phyloP scores from a whole-genome alignment of 2,797 vertebrate species.

The Tadarida brasiliensis region DNA sequence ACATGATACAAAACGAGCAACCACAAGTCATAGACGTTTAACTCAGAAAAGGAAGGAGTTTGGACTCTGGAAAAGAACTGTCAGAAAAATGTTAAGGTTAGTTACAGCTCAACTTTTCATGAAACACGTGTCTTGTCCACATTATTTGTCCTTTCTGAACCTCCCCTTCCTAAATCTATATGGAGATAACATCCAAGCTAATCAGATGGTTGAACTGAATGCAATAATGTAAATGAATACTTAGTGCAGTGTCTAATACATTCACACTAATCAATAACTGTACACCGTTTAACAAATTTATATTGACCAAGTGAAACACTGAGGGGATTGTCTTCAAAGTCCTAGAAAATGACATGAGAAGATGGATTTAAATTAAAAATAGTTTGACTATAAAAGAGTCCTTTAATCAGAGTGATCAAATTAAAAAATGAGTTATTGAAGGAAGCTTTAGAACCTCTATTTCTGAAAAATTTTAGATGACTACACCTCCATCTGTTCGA shows the following conservation, averaged over 20 bases:
- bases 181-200: background rate
- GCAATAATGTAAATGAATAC: background rate
- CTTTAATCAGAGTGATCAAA: background rate
- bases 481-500: conserved; percentile 51
- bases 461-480: conserved; percentile 58
- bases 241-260: background rate
- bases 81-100: background rate
- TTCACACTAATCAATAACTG: background rate
- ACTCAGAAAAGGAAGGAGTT: background rate
- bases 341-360: background rate
- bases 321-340: background rate
- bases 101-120: background rate
- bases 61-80: background rate
- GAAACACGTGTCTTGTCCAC: background rate
- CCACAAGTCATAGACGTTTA: background rate
- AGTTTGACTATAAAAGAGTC: conserved; percentile 16
- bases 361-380: conserved; percentile 38
- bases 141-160: background rate
- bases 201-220: background rate
- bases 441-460: background rate
- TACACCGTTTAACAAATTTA: background rate
- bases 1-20: background rate
- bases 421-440: background rate
- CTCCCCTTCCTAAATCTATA: background rate
- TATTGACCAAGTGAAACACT: background rate